Evolutionary conservation across 1,140 invertebrate species (phyloP).

Genomic region (Rhynchophorus ferrugineus): DNA sequence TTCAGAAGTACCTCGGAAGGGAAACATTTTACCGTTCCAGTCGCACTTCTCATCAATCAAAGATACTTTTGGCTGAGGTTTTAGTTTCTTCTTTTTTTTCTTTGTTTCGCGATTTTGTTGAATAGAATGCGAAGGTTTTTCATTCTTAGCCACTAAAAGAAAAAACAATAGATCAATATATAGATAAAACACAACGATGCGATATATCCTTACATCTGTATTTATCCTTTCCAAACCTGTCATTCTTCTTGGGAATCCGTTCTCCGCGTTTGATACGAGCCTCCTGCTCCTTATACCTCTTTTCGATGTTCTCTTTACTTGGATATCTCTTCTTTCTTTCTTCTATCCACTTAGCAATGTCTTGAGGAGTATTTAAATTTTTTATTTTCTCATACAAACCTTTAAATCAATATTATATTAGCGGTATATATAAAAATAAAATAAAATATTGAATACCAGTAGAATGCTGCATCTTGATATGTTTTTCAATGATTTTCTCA

Average conservation of each 20-base stretch:
- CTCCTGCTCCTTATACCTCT: conserved; percentile 51
- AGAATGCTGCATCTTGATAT: conserved; percentile 72
- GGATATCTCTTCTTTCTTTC: conserved; percentile 71
- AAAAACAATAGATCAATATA: conserved; percentile 1
- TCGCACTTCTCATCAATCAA: conserved; percentile 35
- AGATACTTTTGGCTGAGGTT: conserved; percentile 20
- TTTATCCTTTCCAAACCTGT: conserved; percentile 41
- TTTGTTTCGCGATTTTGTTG: neutral
- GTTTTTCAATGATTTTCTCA: conserved; percentile 67
- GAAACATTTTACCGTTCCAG: conserved; percentile 39
- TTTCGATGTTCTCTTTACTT: conserved; percentile 62
- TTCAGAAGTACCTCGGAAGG: conserved; percentile 39
- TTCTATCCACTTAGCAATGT: conserved; percentile 72
- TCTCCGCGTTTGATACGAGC: conserved; percentile 63
- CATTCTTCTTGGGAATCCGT: conserved; percentile 48
- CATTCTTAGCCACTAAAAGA: conserved; percentile 13
- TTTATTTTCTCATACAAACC: conserved; percentile 71
- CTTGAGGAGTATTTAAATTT: conserved; percentile 64
- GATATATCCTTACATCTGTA: conserved; percentile 29
- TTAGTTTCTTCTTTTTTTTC: conserved; percentile 9
- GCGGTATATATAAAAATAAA: neutral
- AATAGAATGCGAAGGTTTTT: neutral
- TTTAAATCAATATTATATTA: neutral
- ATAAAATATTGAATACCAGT: conserved; percentile 35
- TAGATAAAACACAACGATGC: neutral